These are phyloP conservation scores for Amaurobius ferox DNA, from an alignment of 2,888 invertebrate genomes.

Conservation along the genomic window DNA sequence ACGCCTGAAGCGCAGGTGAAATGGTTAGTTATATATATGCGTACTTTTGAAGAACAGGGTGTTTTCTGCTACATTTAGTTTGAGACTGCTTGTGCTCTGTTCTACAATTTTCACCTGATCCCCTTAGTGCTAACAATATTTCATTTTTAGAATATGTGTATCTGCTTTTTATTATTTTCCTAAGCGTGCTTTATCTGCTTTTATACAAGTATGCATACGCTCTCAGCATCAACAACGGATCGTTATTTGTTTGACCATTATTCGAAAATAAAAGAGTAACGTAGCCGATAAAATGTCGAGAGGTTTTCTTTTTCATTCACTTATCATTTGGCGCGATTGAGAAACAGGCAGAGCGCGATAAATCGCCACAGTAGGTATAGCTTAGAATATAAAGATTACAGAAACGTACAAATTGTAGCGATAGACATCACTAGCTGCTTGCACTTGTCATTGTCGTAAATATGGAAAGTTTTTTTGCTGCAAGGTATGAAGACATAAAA, in stretches of 20 bases:
- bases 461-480: background rate
- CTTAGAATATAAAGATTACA: background rate
- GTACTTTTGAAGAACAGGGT: too few species aligned
- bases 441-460: slow-evolving; percentile 38
- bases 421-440: slow-evolving; percentile 33
- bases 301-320: background rate
- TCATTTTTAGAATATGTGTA: background rate
- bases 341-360: slow-evolving; percentile 8
- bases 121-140: too few species aligned
- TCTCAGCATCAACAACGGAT: slow-evolving; percentile 15
- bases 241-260: slow-evolving; percentile 26
- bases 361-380: background rate
- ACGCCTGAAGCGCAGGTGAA: too few species aligned
- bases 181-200: slow-evolving; percentile 33
- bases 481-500: slow-evolving; percentile 23
- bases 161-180: background rate
- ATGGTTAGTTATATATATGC: too few species aligned
- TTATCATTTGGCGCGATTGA: background rate
- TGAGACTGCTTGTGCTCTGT: too few species aligned
- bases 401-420: slow-evolving; percentile 20
- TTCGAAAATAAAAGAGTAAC: slow-evolving; percentile 54
- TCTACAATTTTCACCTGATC: too few species aligned
- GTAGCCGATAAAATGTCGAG: slow-evolving; percentile 33
- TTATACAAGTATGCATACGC: slow-evolving; percentile 7
- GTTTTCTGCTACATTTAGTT: too few species aligned